Conservation (phyloP, 2,113 vertebrate species). For the Parus major region DNA sequence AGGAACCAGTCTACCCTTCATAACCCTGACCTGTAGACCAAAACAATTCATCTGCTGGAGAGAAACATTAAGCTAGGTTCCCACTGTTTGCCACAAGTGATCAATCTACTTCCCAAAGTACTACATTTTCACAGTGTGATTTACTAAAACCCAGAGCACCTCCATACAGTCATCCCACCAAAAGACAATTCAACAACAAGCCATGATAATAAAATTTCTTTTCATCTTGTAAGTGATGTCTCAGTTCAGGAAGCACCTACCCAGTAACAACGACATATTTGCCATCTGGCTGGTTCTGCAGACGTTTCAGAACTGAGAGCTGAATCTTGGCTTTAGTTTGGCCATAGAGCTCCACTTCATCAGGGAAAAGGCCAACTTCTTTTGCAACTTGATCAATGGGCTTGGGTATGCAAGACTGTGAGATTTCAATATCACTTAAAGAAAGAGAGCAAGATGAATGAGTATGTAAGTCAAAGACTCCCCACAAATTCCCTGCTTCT, state of each 20-base stretch:
- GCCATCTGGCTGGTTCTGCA: constrained; percentile 85
- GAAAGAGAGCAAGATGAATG: background rate
- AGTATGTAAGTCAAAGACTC: background rate
- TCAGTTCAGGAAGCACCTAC: constrained; percentile 68
- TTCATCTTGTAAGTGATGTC: background rate
- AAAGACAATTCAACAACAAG: background rate
- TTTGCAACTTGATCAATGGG: constrained; percentile 80
- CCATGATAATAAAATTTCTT: background rate
- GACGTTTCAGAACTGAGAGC: constrained; percentile 82
- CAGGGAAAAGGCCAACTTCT: constrained; percentile 88
- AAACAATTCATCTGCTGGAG: background rate
- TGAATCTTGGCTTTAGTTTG: constrained; percentile 93
- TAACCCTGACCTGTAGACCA: background rate
- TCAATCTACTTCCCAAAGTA: background rate
- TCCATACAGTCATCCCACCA: background rate
- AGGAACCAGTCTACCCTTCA: background rate
- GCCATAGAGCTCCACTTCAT: constrained; percentile 92
- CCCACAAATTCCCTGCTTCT: background rate
- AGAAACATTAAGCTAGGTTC: background rate
- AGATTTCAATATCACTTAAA: constrained; percentile 91
- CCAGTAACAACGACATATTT: constrained; percentile 97
- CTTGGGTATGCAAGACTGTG: constrained; percentile 87
- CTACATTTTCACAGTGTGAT: background rate
- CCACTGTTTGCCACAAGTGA: background rate
- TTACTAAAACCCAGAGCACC: background rate